Base-by-base conservation (phyloP, 2,888 invertebrate genomes). In the Agonopterix subpropinquella region DNA sequence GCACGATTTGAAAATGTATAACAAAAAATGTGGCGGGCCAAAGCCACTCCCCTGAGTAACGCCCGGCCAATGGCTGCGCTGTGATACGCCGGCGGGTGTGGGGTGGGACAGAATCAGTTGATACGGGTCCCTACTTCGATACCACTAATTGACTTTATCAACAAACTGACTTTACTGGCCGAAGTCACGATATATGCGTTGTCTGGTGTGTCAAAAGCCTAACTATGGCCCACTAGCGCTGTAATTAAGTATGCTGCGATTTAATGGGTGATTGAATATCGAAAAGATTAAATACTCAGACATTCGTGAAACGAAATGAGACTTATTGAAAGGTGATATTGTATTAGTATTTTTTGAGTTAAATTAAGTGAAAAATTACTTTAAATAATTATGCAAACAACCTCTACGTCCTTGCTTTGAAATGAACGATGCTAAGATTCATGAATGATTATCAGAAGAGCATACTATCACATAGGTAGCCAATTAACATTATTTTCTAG, bases 91-190 rank as follows among this genome's bases (percentile, higher is more conserved):
- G 69, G 73, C 69, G 61, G 73, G 68, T 63, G 62, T 70, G 77
- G 79, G 81, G 84, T 81, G 87, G 85, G 84, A 77, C 72, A 68
- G 72, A 76, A 80, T 81, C 81, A 75, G 72, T 78, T 82, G 81
- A 84, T 86, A 80, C 79, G 74, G 77, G 83, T 79, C 82, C 79
- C 84, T 77, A 78, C 84, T 87, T 80, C 82, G 87, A 86, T 85
- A 84, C 79, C 74, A 74, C 86, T 88, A 88, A 88, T 88, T 88
- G 88, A 86, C 88, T 87, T 87, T 88, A 88, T 88, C 88, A 88
- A 87, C 88, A 88, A 86, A 87, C 85, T 71, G 81, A 86, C 80
- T 85, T 88, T 86, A 88, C 85, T 81, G 86, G 82, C 78, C 70
- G 67, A 68, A 86, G 86, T 86, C 87, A 88, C 88, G 88, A 88